Evolutionary conservation across 2,888 invertebrate genomes (phyloP), one percentile per base, ranked within the genome.

Genomic region (Noctua comes): DNA sequence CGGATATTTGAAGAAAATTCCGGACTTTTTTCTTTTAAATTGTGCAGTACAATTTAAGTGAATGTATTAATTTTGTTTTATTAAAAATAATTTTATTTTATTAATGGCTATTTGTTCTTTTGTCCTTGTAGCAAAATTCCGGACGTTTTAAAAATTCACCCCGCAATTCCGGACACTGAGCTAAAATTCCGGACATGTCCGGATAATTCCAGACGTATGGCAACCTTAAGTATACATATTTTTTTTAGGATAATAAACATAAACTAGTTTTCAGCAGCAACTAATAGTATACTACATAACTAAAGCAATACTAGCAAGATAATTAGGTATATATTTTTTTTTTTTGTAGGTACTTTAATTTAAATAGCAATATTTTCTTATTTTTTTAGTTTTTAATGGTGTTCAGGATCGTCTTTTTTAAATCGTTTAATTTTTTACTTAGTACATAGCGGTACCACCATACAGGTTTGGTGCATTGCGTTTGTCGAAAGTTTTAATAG

Each of bases 391-490:
- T 57, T 1, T n/a, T n/a, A n/a, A 13, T 57, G n/a, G n/a, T 27
- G 13, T 59, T 57, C 7, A 16, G 16, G 59, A 59, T 27, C 5
- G 6, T 16, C n/a, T 57, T 1, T 27, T 59, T 59, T 59, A 57
- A 27, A 57, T 59, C 16, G 57, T n/a, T n/a, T n/a, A n/a, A 62
- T 51, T 73, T 10, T 68, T 11, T 7, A 43, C 24, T 43, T 43
- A 64, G 57, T 68, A 62, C 16, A 46, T 79, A 84, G 48, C 31
- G 40, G 84, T 73, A 81, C 79, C 62, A 84, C 62, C 36, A 84
- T 68, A 68, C 65, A 36, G 62, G 18, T 68, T 81, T 82, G 77
- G 70, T 82, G 86, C 86, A 83, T 73, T 83, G 83, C 86, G 83
- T 83, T 83, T 69, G 72, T 48, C n/a, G 65, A 40, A 54, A 54